Base-by-base conservation (phyloP, 1,140 invertebrate species). In the Zelostemma sp. region DNA sequence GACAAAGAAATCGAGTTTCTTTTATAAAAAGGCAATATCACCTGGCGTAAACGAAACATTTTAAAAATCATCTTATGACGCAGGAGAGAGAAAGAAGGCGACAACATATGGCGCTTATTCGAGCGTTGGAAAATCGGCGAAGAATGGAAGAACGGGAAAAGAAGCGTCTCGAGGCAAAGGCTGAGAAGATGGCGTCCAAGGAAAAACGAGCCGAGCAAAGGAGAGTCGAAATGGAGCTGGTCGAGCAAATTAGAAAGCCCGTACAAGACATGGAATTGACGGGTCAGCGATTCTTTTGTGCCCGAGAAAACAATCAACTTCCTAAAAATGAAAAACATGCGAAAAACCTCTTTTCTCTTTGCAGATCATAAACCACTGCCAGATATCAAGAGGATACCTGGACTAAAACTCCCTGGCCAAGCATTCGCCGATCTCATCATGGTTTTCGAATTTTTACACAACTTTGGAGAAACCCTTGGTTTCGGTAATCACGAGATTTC, bases 401-500 rank as follows among this genome's bases (percentile, higher is more conserved):
- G 94, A 9, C 85, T 97, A 21, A 92, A 91, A 73, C 83, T 98
- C 8, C 87, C 92, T 0, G 95, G 95, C 0, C 91, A 94, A 79
- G 95, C 95, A 0, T 96, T 97, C 86, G 92, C 94, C 1, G 95
- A 98, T 84, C 87, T 93, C 31, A 87, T 98, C 2, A 97, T 98
- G 93, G 93, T 97, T 1, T 94, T 94, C 77, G 96, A 99, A 86
- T 99, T 99, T 82, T 87, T 97, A 43, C 93, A 97, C 74, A 98
- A 97, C 81, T 99, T 98, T 80, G 95, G 95, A 17, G 93, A 96
- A 82, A 95, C 95, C 0, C 86, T 99, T 6, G 95, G 95, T 38
- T 97, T 97, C 77, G 93, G 93, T 94, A 80, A 89, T 88, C 79
- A 3, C 50, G 25, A 4, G 3, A 28, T 28, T 28, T 28, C 8